A percentile compares a stretch with the other conserved stretches of the same genome.
Conservation (phyloP, 2,797 vertebrate genomes). For the Echeneis naucrates region DNA sequence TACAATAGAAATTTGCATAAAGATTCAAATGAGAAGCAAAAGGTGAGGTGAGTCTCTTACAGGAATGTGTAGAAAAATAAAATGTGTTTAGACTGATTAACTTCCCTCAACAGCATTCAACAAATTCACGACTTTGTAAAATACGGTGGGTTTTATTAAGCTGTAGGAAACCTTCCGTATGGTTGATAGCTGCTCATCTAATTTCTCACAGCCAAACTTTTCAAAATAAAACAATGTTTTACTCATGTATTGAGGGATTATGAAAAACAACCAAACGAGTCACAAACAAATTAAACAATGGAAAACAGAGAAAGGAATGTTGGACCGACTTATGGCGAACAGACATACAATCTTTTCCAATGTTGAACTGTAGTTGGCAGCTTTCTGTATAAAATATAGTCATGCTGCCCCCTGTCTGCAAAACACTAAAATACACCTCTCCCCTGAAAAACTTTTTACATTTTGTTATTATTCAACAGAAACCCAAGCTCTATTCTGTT, state of each 20-base stretch:
- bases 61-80: not conserved
- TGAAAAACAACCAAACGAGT: not conserved
- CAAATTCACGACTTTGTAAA: not conserved
- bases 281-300: not conserved
- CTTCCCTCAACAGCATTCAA: not conserved
- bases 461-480: not conserved
- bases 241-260: not conserved
- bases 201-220: not conserved
- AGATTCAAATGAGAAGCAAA: constrained; percentile 8
- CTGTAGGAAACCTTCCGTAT: not conserved
- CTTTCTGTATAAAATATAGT: constrained; percentile 42
- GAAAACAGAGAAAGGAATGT: not conserved
- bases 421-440: constrained; percentile 15
- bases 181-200: not conserved
- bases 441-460: not conserved
- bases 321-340: no score
- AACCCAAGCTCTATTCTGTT: not conserved
- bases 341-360: no score
- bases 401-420: constrained; percentile 82
- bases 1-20: constrained; percentile 21
- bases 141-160: not conserved
- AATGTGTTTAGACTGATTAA: not conserved
- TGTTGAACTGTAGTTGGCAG: constrained; percentile 13
- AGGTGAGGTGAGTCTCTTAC: not conserved
- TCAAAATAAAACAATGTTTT: not conserved